These are phyloP conservation scores for Trematomus bernacchii DNA, from an alignment of 2,797 vertebrate species.

Conservation along the genomic window DNA sequence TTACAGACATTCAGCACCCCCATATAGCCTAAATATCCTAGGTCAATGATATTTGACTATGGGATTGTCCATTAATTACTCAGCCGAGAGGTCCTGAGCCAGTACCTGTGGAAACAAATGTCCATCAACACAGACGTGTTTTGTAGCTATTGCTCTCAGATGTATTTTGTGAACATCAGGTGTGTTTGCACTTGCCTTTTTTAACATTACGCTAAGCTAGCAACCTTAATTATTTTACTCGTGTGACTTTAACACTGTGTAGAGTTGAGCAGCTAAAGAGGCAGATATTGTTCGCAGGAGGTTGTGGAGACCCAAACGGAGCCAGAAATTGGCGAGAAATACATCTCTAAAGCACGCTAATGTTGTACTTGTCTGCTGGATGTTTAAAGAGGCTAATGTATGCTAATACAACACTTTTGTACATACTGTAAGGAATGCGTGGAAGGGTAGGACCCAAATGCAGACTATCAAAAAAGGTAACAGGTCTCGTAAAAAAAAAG, in stretches of 20 bases:
- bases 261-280: neutral
- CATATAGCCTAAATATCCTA: too few relatives aligned
- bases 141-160: neutral
- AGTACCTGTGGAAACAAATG: neutral
- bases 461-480: too few relatives aligned
- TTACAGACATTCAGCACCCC: too few relatives aligned
- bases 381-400: neutral
- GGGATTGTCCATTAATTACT: too few relatives aligned
- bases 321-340: neutral
- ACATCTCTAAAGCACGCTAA: neutral
- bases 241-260: too few relatives aligned
- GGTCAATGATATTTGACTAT: too few relatives aligned
- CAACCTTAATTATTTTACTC: too few relatives aligned
- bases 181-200: neutral
- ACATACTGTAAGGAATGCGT: too few relatives aligned
- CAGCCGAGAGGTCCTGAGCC: neutral
- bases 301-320: neutral
- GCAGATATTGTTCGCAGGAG: too few relatives aligned
- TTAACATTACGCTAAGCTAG: neutral
- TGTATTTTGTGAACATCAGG: neutral
- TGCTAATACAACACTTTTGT: neutral
- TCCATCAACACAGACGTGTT: neutral
- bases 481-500: too few relatives aligned
- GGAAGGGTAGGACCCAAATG: too few relatives aligned
- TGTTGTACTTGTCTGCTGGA: neutral